These are phyloP conservation scores for Eufriesea mexicana DNA, from an alignment of 1,140 invertebrate genomes.

Conservation along the genomic window DNA sequence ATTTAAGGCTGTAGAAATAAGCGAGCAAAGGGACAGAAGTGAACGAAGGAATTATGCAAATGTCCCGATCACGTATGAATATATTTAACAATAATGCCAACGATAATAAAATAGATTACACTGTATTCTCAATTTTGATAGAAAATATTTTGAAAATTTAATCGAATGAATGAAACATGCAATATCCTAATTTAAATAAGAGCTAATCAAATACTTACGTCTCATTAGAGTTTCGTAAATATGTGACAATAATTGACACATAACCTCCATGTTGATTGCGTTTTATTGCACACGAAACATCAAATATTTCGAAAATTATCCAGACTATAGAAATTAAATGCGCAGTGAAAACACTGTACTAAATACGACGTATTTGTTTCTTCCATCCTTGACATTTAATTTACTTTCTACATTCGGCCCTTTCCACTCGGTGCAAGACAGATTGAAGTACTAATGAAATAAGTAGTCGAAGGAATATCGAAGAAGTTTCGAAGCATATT, in stretches of 20 bases:
- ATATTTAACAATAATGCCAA: background rate
- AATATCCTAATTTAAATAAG: no score
- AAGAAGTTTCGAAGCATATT: background rate
- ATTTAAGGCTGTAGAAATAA: background rate
- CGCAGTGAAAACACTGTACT: background rate
- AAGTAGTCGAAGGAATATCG: background rate
- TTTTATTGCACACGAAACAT: background rate
- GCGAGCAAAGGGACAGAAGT: background rate
- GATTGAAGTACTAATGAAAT: background rate
- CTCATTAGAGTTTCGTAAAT: no score
- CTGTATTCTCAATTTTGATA: background rate
- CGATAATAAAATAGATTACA: background rate
- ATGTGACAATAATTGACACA: background rate
- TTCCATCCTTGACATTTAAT: background rate
- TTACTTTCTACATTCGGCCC: background rate
- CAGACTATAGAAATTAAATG: background rate
- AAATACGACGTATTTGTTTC: background rate
- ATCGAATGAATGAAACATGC: no score
- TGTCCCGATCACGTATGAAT: background rate
- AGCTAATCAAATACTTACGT: no score
- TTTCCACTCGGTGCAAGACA: background rate
- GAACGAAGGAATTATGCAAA: constrained; percentile 8
- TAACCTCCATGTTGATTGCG: background rate
- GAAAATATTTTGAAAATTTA: background rate
- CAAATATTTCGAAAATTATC: background rate